A percentile compares a stretch with the other conserved stretches of the same genome.
phyloP scores from a whole-genome alignment of 2,888 invertebrate genomes.

The Miltochrista miniata region DNA sequence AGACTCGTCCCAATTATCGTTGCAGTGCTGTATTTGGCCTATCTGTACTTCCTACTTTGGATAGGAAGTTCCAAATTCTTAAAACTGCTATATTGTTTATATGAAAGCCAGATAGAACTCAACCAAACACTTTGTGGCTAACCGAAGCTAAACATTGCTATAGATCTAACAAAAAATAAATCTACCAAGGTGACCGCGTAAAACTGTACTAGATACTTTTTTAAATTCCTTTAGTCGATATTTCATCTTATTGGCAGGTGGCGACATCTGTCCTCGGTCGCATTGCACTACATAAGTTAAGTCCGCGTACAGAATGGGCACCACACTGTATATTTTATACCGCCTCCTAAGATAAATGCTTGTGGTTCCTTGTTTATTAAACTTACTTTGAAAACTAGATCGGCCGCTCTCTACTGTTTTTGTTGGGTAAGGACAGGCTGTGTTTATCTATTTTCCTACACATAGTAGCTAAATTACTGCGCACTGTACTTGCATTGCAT shows the following conservation, averaged over 20 bases:
- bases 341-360: constrained; percentile 4
- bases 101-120: too few relatives aligned
- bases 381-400: not conserved
- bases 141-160: not conserved
- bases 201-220: not conserved
- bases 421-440: not conserved
- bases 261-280: constrained; percentile 11
- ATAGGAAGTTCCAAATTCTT: too few relatives aligned
- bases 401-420: not conserved
- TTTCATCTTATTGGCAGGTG: constrained; percentile 22
- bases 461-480: too few relatives aligned
- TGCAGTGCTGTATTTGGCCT: too few relatives aligned
- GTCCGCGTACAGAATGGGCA: constrained; percentile 2
- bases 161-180: not conserved
- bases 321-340: constrained; percentile 8
- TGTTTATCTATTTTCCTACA: too few relatives aligned
- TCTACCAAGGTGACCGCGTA: too few relatives aligned
- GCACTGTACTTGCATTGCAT: too few relatives aligned
- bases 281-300: constrained; percentile 13
- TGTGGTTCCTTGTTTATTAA: constrained; percentile 1
- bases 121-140: not conserved
- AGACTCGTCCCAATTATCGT: too few relatives aligned
- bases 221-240: constrained; percentile 11
- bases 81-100: too few relatives aligned
- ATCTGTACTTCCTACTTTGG: too few relatives aligned